A percentile compares a stretch with the other conserved stretches of the same genome.
These are phyloP conservation scores for Hypomecis atomaria DNA, from an alignment of 2,888 invertebrate species.

Conservation along the genomic window DNA sequence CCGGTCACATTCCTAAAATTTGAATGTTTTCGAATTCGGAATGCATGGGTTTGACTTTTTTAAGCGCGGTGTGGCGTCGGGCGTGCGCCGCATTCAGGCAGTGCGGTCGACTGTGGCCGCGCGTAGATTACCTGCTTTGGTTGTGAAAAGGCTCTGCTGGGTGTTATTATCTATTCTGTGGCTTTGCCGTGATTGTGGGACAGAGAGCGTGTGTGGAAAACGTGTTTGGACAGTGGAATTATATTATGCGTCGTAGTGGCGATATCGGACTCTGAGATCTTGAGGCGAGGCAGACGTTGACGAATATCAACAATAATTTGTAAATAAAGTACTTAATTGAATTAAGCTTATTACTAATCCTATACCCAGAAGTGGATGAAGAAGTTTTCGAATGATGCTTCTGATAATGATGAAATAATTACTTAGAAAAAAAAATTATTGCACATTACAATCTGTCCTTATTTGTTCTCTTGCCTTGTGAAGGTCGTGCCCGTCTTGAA, in stretches of 20 bases:
- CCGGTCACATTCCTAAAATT: slow-evolving; percentile 76
- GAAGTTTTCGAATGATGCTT: no score
- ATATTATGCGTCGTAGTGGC: slow-evolving; percentile 4
- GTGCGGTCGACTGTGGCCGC: slow-evolving; percentile 71
- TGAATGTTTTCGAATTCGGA: slow-evolving; percentile 59
- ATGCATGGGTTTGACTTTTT: slow-evolving; percentile 56
- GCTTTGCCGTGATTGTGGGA: slow-evolving; percentile 66
- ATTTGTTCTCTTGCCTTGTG: no score
- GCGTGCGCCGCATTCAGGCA: slow-evolving; percentile 71
- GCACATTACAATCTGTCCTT: no score
- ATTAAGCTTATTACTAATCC: no score
- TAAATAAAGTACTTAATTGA: background rate
- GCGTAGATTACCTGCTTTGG: slow-evolving; percentile 42
- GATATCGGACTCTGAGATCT: background rate
- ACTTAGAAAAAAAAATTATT: no score
- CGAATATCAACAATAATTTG: background rate
- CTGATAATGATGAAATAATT: no score
- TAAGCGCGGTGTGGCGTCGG: slow-evolving; percentile 49
- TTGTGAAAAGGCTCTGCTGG: slow-evolving; percentile 61
- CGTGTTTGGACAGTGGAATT: slow-evolving; percentile 69
- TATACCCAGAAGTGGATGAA: no score
- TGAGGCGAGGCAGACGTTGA: background rate
- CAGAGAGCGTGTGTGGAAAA: slow-evolving; percentile 71
- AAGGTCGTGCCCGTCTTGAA: no score
- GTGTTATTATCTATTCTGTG: slow-evolving; percentile 27